A percentile compares a stretch with the other conserved stretches of the same genome.
Evolutionary conservation across 2,113 vertebrate genomes (phyloP).

Genomic region (Panthera leo): DNA sequence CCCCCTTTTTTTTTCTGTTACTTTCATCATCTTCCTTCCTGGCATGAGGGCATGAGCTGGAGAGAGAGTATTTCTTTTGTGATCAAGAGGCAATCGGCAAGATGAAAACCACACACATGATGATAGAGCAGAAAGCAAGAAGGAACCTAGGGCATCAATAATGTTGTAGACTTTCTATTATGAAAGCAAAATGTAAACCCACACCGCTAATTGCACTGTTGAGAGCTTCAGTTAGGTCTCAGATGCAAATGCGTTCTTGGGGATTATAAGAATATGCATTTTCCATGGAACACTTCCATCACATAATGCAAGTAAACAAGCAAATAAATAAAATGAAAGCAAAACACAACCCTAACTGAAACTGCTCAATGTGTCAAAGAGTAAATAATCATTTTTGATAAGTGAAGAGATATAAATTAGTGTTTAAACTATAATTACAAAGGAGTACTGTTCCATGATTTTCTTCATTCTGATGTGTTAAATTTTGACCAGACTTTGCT

Average conservation of each 20-base stretch:
- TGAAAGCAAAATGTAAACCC: not conserved
- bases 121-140: not conserved
- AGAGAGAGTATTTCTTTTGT: not conserved
- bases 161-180: not conserved
- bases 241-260: not conserved
- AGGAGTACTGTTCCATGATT: not conserved
- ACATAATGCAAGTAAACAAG: not conserved
- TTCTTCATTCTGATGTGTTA: not conserved
- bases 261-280: not conserved
- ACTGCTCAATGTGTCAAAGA: too few species aligned
- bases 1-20: not conserved
- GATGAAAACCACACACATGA: not conserved
- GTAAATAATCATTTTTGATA: not conserved
- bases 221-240: not conserved
- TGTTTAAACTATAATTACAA: not conserved
- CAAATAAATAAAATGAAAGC: not conserved
- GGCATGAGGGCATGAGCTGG: not conserved
- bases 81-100: not conserved
- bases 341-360: too few species aligned
- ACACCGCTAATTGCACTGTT: rapidly evolving
- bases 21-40: slow-evolving; percentile 2
- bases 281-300: not conserved
- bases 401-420: not conserved
- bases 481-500: not conserved
- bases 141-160: too few species aligned